Evolutionary conservation across 1,140 invertebrate species (phyloP), one percentile per base, ranked within the genome.

Genomic region (Drosophila pallidifrons): DNA sequence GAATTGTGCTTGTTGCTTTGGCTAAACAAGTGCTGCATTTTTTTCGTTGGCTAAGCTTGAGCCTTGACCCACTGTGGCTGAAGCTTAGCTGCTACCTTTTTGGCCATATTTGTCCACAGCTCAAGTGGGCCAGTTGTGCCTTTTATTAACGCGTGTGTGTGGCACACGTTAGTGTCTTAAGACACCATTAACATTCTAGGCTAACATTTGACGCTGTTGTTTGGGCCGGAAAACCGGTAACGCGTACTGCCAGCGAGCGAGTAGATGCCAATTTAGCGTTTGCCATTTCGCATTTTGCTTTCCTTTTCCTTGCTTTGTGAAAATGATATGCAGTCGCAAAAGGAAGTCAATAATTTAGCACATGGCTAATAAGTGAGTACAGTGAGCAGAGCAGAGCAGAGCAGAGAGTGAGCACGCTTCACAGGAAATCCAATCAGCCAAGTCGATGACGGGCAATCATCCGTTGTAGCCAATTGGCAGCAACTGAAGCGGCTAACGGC

Each of bases 291-390:
- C 55, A 32, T 32, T 41, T 73, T 68, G 64, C 55, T 74, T 74
- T 74, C 55, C 55, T 61, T 74, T 69, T 75, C 41, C 71, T 66
- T 57, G 30, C 28, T 25, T 46, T 16, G n/a, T 30, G 41, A 43
- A 55, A 68, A 61, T 70, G 38, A 63, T 70, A 54, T 69, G 51
- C 51, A 16, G 20, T 7, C 30, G 8, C 20, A 32, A 60, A 71
- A 75, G 68, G 73, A 75, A 75, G 54, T 71, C 8, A 28, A 71
- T 64, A 64, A 75, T 75, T 75, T 45, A 67, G 16, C 15, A 43
- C 51, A 64, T 65, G 67, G 67, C 58, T 70, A 75, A 75, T 75
- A 65, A 64, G 67, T 54, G 51, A 32, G 3, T 25, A 25, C 49
- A 32, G 41, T 7, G 7, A 32, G 57, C 55, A 20, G 16, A 20